Evolutionary conservation across 2,113 vertebrate genomes (phyloP).

Genomic region (Catharus minimus): DNA sequence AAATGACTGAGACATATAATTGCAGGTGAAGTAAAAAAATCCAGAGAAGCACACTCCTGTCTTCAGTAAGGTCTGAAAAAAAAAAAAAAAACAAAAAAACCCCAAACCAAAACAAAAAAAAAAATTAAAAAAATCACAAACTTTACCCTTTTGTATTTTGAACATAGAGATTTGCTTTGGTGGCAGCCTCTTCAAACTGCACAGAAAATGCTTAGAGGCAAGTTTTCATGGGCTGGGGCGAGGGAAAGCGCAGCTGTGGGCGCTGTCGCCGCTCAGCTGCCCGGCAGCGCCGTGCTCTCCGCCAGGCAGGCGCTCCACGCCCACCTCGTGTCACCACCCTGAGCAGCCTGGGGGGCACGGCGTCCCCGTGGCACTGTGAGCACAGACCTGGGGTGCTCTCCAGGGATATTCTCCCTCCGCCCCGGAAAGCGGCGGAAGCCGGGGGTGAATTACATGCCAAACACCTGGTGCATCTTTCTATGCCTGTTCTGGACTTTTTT

Average conservation of each 20-base stretch:
- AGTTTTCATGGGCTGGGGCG: neutral
- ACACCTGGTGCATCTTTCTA: neutral
- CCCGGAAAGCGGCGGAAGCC: neutral
- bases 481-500: conserved; percentile 5
- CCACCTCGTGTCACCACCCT: neutral
- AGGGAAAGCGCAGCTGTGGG: neutral
- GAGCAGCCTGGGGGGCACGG: neutral
- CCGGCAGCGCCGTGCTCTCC: neutral
- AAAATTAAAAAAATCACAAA: conserved; percentile 69
- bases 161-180: conserved; percentile 14
- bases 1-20: conserved; percentile 84
- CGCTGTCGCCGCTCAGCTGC: fast-evolving
- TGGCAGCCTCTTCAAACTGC: conserved; percentile 18
- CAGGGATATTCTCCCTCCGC: fast-evolving
- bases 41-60: conserved; percentile 74
- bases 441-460: neutral
- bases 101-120: neutral
- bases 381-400: neutral
- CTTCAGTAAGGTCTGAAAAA: conserved; percentile 61
- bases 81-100: conserved; percentile 55
- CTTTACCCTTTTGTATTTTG: conserved; percentile 81
- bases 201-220: neutral
- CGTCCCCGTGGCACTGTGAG: neutral
- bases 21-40: conserved; percentile 77
- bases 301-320: neutral